Evolutionary conservation across 2,113 vertebrate species (phyloP).

Genomic region (Numida meleagris): DNA sequence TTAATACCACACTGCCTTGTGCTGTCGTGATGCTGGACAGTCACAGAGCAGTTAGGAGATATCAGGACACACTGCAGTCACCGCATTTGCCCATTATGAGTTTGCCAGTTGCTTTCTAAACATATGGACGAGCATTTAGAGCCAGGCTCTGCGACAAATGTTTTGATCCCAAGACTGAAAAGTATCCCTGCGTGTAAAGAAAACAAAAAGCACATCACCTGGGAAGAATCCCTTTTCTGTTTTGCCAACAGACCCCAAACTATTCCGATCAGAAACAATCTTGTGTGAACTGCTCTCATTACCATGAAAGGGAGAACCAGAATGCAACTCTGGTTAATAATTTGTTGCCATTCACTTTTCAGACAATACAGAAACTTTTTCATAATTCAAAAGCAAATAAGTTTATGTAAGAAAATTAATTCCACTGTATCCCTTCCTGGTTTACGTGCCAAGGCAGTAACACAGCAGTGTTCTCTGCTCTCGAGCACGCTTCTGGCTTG

Average conservation of each 20-base stretch:
- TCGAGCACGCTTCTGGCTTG: neutral
- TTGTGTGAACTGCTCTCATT: neutral
- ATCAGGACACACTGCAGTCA: neutral
- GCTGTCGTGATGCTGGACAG: neutral
- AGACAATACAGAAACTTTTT: conserved; percentile 16
- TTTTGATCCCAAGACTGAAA: neutral
- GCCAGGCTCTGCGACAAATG: neutral
- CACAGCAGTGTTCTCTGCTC: neutral
- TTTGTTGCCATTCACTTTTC: neutral
- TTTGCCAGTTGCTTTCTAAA: neutral
- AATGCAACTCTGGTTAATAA: neutral
- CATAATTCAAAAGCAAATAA: conserved; percentile 33
- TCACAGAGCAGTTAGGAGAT: neutral
- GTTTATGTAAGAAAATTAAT: conserved; percentile 3
- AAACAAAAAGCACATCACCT: neutral
- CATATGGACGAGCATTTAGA: neutral
- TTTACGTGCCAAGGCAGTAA: neutral
- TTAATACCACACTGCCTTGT: neutral
- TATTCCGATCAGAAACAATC: conserved; percentile 13
- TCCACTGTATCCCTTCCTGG: neutral
- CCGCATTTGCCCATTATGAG: neutral
- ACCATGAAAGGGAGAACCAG: neutral
- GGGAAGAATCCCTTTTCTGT: neutral
- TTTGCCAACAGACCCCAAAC: neutral
- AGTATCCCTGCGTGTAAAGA: neutral